Base-by-base conservation (phyloP, 2,888 invertebrate genomes). In the Lasioglossum figueresi region DNA sequence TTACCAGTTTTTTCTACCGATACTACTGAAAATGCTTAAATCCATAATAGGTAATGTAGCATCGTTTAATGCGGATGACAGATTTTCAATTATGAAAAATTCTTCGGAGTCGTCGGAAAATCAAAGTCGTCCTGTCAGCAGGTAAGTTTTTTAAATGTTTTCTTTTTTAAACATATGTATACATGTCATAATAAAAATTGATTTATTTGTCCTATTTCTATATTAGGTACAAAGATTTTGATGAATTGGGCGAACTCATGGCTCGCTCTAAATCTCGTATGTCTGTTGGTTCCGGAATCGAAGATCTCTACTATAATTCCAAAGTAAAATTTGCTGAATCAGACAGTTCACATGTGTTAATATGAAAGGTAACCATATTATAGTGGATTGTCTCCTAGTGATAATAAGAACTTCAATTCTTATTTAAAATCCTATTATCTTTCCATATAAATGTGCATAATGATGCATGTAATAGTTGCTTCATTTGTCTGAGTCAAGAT, bases 161-260 rank as follows among this genome's bases (percentile, higher is more conserved):
- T 43, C 12, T 70, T 71, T 31, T 48, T 48, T 45, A n/a, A 48
- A 23, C 19, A 31, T 48, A 14, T 10, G 48, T 43, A 43, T 70
- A 16, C n/a, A n/a, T 70, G n/a, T 70, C 2, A n/a, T n/a, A n/a
- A 70, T 70, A 40, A n/a, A 75, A 37, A 77, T 56, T 8, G 34
- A 76, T 66, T 59, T 23, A 63, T 34, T 40, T 23, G 76, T 37
- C 63, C 68, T 59, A 31, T 73, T 40, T 12, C 14, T 4, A 56
- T 80, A 71, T 73, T 83, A 96, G 96, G 89, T 96, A 96, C 92
- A 95, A 96, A 92, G 96, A 96, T 93, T 93, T 96, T 43, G 96
- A 96, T 88, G 96, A 96, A 72, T 94, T 96, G 76, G 96, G 92
- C 70, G 95, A 95, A 85, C 83, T 94, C 66, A 92, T 94, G 92